Evolutionary conservation across 1,140 invertebrate species (phyloP).

Genomic region (Diorhabda elongata): DNA sequence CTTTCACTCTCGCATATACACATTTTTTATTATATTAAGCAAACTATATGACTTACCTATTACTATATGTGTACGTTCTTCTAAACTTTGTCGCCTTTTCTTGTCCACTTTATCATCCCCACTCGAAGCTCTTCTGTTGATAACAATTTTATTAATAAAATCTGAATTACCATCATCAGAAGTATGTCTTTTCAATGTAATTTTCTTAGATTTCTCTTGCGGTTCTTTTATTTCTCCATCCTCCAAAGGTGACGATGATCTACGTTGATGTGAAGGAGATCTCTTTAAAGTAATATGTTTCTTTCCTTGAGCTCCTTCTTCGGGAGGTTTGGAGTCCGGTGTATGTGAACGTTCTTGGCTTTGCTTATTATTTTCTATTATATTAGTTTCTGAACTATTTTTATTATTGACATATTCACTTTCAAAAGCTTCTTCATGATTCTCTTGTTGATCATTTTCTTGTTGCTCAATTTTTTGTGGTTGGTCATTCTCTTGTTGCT

Average conservation of each 20-base stretch:
- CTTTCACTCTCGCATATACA: background rate
- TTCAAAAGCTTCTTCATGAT: constrained; percentile 8
- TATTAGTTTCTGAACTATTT: constrained; percentile 1
- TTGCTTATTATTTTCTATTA: background rate
- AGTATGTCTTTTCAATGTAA: constrained; percentile 22
- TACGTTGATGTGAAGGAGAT: background rate
- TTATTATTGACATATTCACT: constrained; percentile 9
- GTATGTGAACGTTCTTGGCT: background rate
- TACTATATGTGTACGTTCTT: constrained; percentile 10
- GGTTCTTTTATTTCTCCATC: constrained; percentile 6
- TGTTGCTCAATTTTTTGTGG: background rate
- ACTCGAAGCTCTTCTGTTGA: constrained; percentile 8
- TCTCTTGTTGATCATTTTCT: constrained; percentile 8
- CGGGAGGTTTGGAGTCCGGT: background rate
- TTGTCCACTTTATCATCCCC: constrained; percentile 17
- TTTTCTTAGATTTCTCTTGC: constrained; percentile 16
- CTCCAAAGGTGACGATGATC: constrained; percentile 8
- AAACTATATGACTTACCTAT: constrained; percentile 10
- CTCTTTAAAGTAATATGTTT: constrained; percentile 10
- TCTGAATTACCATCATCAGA: background rate
- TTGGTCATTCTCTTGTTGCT: no score
- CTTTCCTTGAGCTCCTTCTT: background rate
- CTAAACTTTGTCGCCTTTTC: constrained; percentile 10
- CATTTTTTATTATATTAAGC: background rate
- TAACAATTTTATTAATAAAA: constrained; percentile 3